These are phyloP conservation scores for Rhagologus leucostigma DNA, from an alignment of 2,113 vertebrate genomes.

Conservation along the genomic window DNA sequence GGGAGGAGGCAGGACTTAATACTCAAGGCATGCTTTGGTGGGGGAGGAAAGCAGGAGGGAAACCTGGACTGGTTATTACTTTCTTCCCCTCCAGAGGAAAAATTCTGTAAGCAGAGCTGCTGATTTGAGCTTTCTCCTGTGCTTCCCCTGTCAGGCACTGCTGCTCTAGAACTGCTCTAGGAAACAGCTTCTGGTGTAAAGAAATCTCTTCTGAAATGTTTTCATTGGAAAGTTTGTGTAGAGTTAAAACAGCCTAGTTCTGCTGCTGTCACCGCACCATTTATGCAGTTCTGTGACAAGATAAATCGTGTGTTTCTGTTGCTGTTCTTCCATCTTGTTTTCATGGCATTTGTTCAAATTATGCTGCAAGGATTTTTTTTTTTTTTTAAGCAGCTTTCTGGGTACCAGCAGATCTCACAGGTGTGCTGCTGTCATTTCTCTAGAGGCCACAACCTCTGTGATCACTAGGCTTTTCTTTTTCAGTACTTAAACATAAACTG, in stretches of 20 bases:
- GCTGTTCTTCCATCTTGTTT: background rate
- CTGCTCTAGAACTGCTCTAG: background rate
- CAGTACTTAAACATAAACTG: background rate
- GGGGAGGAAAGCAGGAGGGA: background rate
- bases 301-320: background rate
- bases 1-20: background rate
- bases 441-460: background rate
- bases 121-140: background rate
- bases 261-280: fast-evolving
- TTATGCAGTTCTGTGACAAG: background rate
- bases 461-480: background rate
- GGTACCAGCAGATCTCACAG: background rate
- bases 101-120: background rate
- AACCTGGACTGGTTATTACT: background rate
- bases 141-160: background rate
- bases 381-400: background rate
- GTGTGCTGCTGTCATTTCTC: background rate
- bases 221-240: background rate
- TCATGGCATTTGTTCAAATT: background rate
- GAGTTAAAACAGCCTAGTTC: background rate
- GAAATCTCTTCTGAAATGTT: background rate
- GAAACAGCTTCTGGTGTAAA: background rate
- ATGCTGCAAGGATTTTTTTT: background rate
- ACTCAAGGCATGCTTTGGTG: background rate
- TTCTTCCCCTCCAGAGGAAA: background rate